Conservation (phyloP, 2,113 vertebrate species). For the Lichenostomus cassidix region DNA sequence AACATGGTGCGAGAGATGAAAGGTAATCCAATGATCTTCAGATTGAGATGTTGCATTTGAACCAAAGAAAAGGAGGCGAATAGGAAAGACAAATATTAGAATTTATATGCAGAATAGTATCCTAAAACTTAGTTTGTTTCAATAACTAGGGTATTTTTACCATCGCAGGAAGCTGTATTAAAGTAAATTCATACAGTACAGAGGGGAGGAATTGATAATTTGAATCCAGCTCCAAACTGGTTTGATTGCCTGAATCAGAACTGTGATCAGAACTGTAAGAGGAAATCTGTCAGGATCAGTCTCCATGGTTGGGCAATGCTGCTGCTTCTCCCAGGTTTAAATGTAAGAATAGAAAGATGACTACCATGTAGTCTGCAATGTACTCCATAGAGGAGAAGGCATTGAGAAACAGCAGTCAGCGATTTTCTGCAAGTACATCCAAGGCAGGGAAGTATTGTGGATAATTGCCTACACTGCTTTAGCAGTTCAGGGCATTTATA, state of each 20-base stretch:
- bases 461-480: not conserved
- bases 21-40: not conserved
- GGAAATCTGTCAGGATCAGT: not conserved
- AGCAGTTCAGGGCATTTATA: not conserved
- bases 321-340: not conserved
- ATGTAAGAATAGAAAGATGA: not conserved
- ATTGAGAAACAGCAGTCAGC: not conserved
- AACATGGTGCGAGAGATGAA: not conserved
- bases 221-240: not conserved
- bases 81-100: not conserved
- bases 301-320: not conserved
- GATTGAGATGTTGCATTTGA: not conserved
- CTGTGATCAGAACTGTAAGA: not conserved
- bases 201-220: not conserved
- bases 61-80: not conserved
- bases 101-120: not conserved
- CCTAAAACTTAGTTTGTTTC: not conserved
- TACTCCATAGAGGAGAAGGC: not conserved
- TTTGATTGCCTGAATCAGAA: not conserved
- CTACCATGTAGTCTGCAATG: too few species aligned
- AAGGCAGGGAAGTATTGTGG: not conserved
- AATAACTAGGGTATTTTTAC: not conserved
- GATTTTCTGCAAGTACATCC: not conserved
- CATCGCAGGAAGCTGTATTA: not conserved
- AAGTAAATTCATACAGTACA: not conserved